Evolutionary conservation across 2,888 invertebrate genomes (phyloP).

Genomic region (Polydrusus tereticollis): DNA sequence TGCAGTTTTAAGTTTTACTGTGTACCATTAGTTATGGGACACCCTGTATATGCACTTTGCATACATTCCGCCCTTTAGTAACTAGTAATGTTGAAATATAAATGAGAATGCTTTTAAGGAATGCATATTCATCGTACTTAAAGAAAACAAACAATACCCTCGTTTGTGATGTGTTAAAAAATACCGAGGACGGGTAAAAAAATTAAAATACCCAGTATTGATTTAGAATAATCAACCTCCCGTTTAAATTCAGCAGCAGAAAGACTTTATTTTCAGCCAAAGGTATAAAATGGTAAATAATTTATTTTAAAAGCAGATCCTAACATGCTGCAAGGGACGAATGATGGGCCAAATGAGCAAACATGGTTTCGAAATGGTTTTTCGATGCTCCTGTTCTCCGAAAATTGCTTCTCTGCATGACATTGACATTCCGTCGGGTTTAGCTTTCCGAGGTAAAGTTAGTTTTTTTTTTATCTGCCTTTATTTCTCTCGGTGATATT

Average conservation of each 20-base stretch:
- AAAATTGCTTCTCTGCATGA: slow-evolving; percentile 62
- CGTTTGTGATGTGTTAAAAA: too few relatives aligned
- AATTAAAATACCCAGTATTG: not conserved
- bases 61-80: too few relatives aligned
- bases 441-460: slow-evolving; percentile 20
- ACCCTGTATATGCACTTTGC: too few relatives aligned
- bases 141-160: too few relatives aligned
- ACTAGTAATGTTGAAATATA: too few relatives aligned
- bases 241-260: slow-evolving; percentile 24
- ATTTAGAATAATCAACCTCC: slow-evolving; percentile 26
- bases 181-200: too few relatives aligned
- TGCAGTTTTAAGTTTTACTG: too few relatives aligned
- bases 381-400: slow-evolving; percentile 61
- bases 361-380: slow-evolving; percentile 64
- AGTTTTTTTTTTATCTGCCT: slow-evolving; percentile 2
- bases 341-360: slow-evolving; percentile 64
- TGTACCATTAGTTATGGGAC: too few relatives aligned
- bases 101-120: too few relatives aligned
- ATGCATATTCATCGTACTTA: too few relatives aligned
- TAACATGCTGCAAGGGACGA: slow-evolving; percentile 57
- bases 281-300: slow-evolving; percentile 52
- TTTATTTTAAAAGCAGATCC: slow-evolving; percentile 53
- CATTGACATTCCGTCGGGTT: slow-evolving; percentile 53
- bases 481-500: slow-evolving; percentile 3
- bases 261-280: slow-evolving; percentile 41